Evolutionary conservation across 2,797 vertebrate species (phyloP).

Genomic region (Xyrichtys novacula): DNA sequence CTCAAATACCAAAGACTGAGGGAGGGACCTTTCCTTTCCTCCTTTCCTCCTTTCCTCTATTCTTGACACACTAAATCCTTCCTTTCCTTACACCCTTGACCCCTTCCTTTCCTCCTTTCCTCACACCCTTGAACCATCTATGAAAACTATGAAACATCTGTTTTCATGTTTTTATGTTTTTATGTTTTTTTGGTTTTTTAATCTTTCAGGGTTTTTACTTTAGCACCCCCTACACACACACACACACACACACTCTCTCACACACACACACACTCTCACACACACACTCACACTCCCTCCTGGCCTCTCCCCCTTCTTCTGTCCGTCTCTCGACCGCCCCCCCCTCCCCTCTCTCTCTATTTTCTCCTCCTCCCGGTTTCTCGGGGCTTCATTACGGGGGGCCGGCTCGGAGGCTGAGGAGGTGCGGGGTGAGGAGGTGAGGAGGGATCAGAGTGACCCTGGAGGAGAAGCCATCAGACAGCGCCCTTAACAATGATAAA

Average conservation of each 20-base stretch:
- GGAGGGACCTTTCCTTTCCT: too few species aligned
- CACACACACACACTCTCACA: slow-evolving; percentile 1
- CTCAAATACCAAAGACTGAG: too few species aligned
- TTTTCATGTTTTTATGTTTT: too few species aligned
- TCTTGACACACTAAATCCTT: too few species aligned
- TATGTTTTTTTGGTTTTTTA: too few species aligned
- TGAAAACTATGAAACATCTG: too few species aligned
- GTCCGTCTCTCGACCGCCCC: slow-evolving; percentile 57
- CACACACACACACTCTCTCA: not conserved
- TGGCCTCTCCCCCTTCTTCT: slow-evolving; percentile 49
- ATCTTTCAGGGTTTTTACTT: too few species aligned
- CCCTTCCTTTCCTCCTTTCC: too few species aligned
- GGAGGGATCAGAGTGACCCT: slow-evolving; percentile 75
- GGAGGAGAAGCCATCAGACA: slow-evolving; percentile 84
- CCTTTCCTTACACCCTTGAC: too few species aligned
- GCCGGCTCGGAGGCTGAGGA: slow-evolving; percentile 59
- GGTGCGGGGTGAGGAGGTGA: slow-evolving; percentile 58
- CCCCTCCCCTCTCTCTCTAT: slow-evolving; percentile 4
- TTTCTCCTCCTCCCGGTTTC: slow-evolving; percentile 70
- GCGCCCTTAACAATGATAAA: slow-evolving; percentile 89
- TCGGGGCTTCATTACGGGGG: slow-evolving; percentile 81
- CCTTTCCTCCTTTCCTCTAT: too few species aligned
- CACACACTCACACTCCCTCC: slow-evolving; percentile 19
- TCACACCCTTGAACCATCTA: too few species aligned
- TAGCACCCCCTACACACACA: too few species aligned